Evolutionary conservation across 2,113 vertebrate genomes (phyloP), one percentile per base, ranked within the genome.

Genomic region (Atlantisia rogersi): DNA sequence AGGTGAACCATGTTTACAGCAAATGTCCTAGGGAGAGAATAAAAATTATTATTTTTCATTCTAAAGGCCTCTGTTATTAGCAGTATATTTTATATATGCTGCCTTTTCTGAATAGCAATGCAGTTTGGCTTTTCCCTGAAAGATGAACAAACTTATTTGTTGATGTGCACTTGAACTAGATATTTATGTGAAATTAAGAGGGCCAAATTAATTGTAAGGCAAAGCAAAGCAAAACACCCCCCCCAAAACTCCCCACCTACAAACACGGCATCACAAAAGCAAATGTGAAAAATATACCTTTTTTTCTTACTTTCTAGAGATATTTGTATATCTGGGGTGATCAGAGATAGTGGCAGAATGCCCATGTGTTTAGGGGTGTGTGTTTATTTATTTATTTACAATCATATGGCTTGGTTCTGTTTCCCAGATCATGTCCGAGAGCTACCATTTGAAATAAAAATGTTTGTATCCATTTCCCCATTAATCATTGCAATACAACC

Each of bases 401-500:
- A 90, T 98, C 98, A 93, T 97, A 98, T 98, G 97, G 97, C 97
- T 98, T 90, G 69, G 85, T 98, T 97, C 96, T 95, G 97, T 96
- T 98, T 97, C 97, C 96, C 98, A 98, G 96, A 98, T 97, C 97
- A 97, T 97, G 96, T 96, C 96, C 19, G 92, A 96, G 97, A 98
- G 96, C 97, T 94, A 96, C 95, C 97, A 94, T 98, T 98, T 25
- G 97, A 98, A 98, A 98, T 98, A 97, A 98, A 98, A 98, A 98
- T 98, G 97, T 98, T 98, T 98, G 97, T 89, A 97, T 97, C 96
- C 90, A 50, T 97, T 97, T 98, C 95, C 96, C 96, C 97, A 97
- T 98, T 98, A 98, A 98, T 98, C 89, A 94, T 93, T 96, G 96
- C 97, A 97, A 97, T 97, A 97, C 93, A 98, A 98, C 98, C 98